Evolutionary conservation across 2,888 invertebrate species (phyloP).

Genomic region (Odontocolon sp.): DNA sequence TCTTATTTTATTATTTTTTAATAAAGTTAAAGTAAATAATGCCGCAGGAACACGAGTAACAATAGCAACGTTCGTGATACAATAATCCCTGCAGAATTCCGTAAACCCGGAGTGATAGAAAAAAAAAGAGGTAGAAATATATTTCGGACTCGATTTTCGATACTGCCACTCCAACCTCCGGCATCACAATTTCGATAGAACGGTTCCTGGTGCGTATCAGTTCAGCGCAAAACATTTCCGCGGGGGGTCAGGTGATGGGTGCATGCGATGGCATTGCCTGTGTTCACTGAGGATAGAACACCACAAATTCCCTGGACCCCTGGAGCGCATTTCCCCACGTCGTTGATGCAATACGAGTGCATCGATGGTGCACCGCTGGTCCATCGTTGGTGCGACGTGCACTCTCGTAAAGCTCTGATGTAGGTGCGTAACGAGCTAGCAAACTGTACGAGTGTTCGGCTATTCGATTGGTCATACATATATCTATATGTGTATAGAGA

Average conservation of each 20-base stretch:
- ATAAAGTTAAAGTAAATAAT: not conserved
- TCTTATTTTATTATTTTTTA: not conserved
- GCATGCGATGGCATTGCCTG: not conserved
- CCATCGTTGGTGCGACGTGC: not conserved
- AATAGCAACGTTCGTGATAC: conserved; percentile 3
- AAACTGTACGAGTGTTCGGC: conserved; percentile 32
- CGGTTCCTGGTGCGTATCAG: conserved; percentile 59
- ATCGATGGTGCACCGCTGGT: not conserved
- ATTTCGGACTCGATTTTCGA: conserved; percentile 31
- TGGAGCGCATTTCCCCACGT: conserved; percentile 45
- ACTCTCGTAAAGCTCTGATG: conserved; percentile 23
- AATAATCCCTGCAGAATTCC: conserved; percentile 31
- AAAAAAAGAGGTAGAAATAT: not conserved
- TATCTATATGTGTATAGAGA: conserved; percentile 4
- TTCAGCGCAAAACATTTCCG: conserved; percentile 67
- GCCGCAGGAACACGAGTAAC: not conserved
- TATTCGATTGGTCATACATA: conserved; percentile 44
- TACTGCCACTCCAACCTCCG: no score
- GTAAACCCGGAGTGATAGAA: not conserved
- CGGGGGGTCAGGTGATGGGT: no score
- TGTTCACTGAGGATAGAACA: conserved; percentile 57
- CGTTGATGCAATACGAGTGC: conserved; percentile 50
- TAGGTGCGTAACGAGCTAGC: conserved; percentile 39
- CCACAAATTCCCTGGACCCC: conserved; percentile 70
- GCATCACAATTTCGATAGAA: conserved; percentile 27